Evolutionary conservation across 2,888 invertebrate genomes (phyloP), one percentile per base, ranked within the genome.

Genomic region (Calephelis perditalis): DNA sequence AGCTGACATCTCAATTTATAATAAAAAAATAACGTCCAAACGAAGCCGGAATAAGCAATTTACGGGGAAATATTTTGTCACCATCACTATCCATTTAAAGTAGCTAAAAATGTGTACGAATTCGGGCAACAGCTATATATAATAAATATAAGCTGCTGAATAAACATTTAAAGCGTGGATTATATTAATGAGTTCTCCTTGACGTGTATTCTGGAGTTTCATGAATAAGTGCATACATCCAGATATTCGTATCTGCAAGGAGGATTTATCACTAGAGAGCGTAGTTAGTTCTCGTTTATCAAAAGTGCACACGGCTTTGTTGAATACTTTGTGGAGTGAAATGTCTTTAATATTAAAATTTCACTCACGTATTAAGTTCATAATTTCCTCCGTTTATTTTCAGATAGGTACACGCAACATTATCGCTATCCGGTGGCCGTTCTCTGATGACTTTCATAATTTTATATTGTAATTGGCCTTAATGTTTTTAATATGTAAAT

Each of bases 211-310:
- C 12, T 49, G 45, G 61, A 59, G 58, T 59, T 64, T 62, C 60
- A 63, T 64, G 65, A 66, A 66, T 64, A 62, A 66, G 64, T 64
- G 60, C 61, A 64, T 64, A 64, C 63, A 66, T 66, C 66, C 64
- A 64, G 66, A 64, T 66, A 66, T 64, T 49, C 35, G 49, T 49
- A 49, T 49, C 63, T 64, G 47, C 58, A 47, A 58, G 64, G 45
- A 66, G 61, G 64, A 66, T 66, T 66, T 66, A 66, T 66, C 62
- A 60, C 66, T 66, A 62, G 64, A 66, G 64, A 49, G 49, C 65
- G 59, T 60, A 64, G 64, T 66, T 66, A 66, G 64, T 64, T 47
- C 62, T 60, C 61, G 60, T 66, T 60, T 64, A 63, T 65, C 63
- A 65, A 60, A 49, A 49, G 58, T 63, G 63, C 61, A 60, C 59